phyloP scores from a whole-genome alignment of 2,113 vertebrate genomes.

The Poeciliopsis retropinna region DNA sequence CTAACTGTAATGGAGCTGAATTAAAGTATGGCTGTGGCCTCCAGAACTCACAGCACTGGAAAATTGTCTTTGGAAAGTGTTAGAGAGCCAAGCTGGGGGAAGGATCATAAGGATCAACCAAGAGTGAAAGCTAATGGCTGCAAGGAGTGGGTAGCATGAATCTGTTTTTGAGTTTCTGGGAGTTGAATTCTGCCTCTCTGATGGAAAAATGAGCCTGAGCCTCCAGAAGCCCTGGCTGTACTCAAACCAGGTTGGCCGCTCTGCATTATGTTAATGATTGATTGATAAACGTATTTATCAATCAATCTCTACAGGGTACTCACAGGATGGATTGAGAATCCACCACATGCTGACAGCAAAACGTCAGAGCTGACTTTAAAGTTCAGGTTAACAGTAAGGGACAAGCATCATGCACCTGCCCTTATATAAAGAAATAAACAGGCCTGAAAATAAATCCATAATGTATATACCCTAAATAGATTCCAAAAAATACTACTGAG shows the following conservation, averaged over 20 bases:
- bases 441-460: no score
- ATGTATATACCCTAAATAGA: neutral
- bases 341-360: neutral
- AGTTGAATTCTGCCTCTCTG: neutral
- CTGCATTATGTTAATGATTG: no score
- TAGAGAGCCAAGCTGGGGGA: neutral
- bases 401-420: neutral
- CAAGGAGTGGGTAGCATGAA: no score
- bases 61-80: neutral
- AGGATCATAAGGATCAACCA: neutral
- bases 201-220: neutral
- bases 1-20: neutral
- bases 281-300: no score
- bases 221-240: neutral
- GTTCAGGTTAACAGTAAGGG: neutral
- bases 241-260: neutral
- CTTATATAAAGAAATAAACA: neutral
- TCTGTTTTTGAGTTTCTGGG: neutral
- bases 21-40: neutral
- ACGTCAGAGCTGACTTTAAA: no score
- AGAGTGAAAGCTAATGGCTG: neutral
- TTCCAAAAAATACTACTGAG: neutral
- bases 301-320: no score
- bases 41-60: slow-evolving; percentile 8
- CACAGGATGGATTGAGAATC: neutral